These are phyloP conservation scores for Druon quercuslanigerum DNA, from an alignment of 1,140 invertebrate species.

Conservation along the genomic window DNA sequence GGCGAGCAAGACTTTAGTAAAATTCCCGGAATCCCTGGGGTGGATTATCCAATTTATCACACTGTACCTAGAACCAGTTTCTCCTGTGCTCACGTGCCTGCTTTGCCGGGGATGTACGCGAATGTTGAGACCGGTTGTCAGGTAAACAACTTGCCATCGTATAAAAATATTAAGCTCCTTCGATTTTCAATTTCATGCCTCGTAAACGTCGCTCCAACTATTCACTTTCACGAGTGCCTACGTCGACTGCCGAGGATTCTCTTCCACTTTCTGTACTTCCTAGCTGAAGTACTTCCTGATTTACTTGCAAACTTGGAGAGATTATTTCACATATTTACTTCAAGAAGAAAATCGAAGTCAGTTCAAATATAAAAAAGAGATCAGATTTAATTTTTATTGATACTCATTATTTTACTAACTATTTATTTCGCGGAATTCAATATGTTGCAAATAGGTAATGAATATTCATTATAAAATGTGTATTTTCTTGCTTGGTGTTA, in stretches of 20 bases:
- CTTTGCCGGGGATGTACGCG: constrained; percentile 89
- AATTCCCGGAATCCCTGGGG: constrained; percentile 85
- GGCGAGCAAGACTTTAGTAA: constrained; percentile 85
- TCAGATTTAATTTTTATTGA: too few relatives aligned
- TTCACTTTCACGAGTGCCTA: constrained; percentile 5
- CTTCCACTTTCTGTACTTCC: too few relatives aligned
- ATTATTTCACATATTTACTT: neutral
- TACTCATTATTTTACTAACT: too few relatives aligned
- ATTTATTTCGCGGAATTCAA: too few relatives aligned
- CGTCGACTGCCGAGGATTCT: too few relatives aligned
- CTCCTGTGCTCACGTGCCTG: constrained; percentile 84
- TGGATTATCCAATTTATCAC: constrained; percentile 88
- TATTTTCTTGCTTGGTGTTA: neutral
- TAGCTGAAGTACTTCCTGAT: constrained; percentile 10
- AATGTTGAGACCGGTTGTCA: constrained; percentile 91
- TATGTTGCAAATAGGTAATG: too few relatives aligned
- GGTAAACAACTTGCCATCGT: constrained; percentile 71
- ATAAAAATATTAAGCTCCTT: constrained; percentile 25
- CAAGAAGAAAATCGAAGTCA: too few relatives aligned
- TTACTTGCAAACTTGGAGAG: neutral
- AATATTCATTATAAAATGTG: too few relatives aligned
- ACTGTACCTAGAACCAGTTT: constrained; percentile 86
- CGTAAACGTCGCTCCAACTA: constrained; percentile 11
- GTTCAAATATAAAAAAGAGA: too few relatives aligned
- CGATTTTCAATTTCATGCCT: constrained; percentile 30